These are phyloP conservation scores for Nebria salina DNA, from an alignment of 2,888 invertebrate genomes.

Conservation along the genomic window DNA sequence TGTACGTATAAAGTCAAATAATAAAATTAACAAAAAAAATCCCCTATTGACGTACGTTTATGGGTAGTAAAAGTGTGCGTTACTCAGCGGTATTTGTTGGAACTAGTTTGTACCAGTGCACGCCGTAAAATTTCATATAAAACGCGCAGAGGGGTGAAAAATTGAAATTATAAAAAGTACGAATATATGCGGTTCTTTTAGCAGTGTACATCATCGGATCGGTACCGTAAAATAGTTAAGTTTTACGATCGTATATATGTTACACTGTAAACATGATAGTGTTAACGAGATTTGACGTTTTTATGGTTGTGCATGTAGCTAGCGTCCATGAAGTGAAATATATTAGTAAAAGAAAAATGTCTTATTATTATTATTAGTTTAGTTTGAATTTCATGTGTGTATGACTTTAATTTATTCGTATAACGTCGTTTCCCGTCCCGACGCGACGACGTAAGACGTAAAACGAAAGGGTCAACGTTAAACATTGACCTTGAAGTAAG, in stretches of 20 bases:
- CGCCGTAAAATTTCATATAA: not conserved
- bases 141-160: not conserved
- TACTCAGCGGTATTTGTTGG: not conserved
- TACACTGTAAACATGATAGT: not conserved
- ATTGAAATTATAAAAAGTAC: not conserved
- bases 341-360: not conserved
- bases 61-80: not conserved
- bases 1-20: not conserved
- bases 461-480: not conserved
- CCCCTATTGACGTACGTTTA: not conserved
- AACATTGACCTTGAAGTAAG: not conserved
- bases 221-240: constrained; percentile 21
- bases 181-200: not conserved
- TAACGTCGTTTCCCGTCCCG: not conserved
- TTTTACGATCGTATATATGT: constrained; percentile 12
- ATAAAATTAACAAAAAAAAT: not conserved
- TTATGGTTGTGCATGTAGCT: not conserved
- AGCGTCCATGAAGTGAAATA: not conserved
- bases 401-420: not conserved
- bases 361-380: not conserved
- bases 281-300: constrained; percentile 1
- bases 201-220: not conserved
- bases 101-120: not conserved
- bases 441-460: not conserved
- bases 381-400: not conserved